Evolutionary conservation across 2,888 invertebrate species (phyloP).

Genomic region (Plagiodera versicolora): DNA sequence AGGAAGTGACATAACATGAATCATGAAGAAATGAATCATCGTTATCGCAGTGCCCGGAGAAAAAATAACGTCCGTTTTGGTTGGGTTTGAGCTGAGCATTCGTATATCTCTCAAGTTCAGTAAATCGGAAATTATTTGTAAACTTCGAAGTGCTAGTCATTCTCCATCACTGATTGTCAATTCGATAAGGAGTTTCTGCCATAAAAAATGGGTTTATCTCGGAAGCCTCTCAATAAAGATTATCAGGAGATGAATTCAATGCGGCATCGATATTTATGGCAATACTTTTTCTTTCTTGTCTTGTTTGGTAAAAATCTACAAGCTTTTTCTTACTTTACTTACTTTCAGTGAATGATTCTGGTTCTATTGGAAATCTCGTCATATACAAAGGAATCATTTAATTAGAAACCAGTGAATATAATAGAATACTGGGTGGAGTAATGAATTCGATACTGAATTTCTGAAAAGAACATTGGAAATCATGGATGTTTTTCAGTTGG

Average conservation of each 20-base stretch:
- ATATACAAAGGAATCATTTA: no score
- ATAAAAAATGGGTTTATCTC: not conserved
- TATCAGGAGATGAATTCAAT: not conserved
- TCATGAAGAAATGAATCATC: not conserved
- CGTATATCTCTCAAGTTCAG: not conserved
- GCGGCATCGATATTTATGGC: not conserved
- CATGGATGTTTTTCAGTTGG: no score
- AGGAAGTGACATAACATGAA: not conserved
- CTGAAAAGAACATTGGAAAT: no score
- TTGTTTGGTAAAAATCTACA: no score
- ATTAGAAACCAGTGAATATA: no score
- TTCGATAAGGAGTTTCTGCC: not conserved
- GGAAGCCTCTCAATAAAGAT: not conserved
- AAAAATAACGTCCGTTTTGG: not conserved
- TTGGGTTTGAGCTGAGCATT: not conserved
- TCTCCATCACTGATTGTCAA: not conserved
- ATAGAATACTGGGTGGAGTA: no score
- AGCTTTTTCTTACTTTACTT: no score
- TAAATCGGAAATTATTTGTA: not conserved
- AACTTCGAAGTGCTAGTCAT: not conserved
- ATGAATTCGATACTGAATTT: no score
- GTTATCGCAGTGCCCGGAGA: not conserved
- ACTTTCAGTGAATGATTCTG: no score
- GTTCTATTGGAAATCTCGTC: no score
- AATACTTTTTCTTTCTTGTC: not conserved